Evolutionary conservation across 2,888 invertebrate species (phyloP), one percentile per base, ranked within the genome.

Genomic region (Xestia ashworthii): DNA sequence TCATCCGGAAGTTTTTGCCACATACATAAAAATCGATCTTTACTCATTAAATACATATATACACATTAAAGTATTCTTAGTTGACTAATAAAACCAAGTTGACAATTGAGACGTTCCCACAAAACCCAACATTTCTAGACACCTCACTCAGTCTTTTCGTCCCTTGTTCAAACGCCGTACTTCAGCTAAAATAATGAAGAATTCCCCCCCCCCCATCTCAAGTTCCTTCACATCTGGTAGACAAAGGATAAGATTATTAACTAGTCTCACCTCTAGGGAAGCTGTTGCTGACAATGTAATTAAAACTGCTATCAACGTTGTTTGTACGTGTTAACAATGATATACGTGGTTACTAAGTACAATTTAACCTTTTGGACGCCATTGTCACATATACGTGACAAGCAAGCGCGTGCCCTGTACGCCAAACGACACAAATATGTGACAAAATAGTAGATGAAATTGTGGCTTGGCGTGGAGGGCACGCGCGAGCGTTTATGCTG

Each of bases 231-330:
- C 84, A 67, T 73, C 62, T 44, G 22, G 3, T 19, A 75, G 55
- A 81, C 85, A 44, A 71, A 76, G 73, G 50, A 68, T 58, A 77
- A 68, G 62, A 81, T n/a, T 68, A 75, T 76, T 64, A 76, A 38
- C 38, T 19, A 70, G 69, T 70, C 44, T 74, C 58, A 48, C 46
- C 74, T 80, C 74, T 46, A 14, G 66, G 68, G 71, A 76, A 73
- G 48, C 69, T 78, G 66, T n/a, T 74, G 46, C 72, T 69, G 78
- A 78, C 77, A 65, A 68, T 66, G 65, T 81, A 76, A 85, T 86
- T 76, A 79, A 76, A 73, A 77, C 76, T 67, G 64, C 0, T 71
- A 58, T 69, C 55, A 78, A 71, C 58, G 58, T 46, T 16, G 48
- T 76, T 71, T 66, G 25, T 69, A 3, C 44, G 71, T 71, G 41